These are phyloP conservation scores for Neosilurus mollespiculum DNA, from an alignment of 2,797 vertebrate species.

Conservation along the genomic window DNA sequence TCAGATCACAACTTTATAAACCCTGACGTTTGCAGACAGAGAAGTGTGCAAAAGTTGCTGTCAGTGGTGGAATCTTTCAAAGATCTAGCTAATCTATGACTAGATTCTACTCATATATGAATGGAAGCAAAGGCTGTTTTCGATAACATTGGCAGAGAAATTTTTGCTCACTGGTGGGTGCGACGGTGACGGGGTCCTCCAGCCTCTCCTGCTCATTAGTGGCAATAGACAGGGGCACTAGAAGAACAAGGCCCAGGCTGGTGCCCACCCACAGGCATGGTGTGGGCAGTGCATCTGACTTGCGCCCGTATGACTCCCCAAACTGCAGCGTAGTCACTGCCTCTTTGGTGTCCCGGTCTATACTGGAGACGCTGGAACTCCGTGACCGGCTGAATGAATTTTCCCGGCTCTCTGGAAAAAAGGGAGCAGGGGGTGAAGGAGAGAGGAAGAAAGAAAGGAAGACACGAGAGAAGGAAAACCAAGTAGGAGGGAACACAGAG, in stretches of 20 bases:
- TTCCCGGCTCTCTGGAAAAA: slow-evolving; percentile 85
- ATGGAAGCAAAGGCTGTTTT: not conserved
- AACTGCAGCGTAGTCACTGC: slow-evolving; percentile 91
- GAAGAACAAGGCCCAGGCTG: slow-evolving; percentile 87
- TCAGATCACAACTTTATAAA: not conserved
- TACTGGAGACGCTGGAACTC: slow-evolving; percentile 97
- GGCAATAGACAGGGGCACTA: slow-evolving; percentile 88
- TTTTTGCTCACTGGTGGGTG: slow-evolving; percentile 83
- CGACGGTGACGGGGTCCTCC: slow-evolving; percentile 84
- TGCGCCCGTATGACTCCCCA: slow-evolving; percentile 87
- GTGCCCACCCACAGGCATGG: slow-evolving; percentile 97
- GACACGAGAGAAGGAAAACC: slow-evolving; percentile 20
- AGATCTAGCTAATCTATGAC: not conserved
- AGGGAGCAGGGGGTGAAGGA: not conserved
- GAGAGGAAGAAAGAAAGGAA: slow-evolving; percentile 2
- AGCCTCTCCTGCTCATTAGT: slow-evolving; percentile 83
- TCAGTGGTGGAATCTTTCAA: not conserved
- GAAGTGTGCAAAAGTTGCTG: not conserved
- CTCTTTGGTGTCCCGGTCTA: slow-evolving; percentile 95
- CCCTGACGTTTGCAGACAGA: not conserved
- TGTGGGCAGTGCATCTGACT: slow-evolving; percentile 79
- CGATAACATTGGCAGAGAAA: not conserved
- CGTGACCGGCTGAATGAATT: slow-evolving; percentile 95
- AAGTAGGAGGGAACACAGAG: slow-evolving; percentile 16
- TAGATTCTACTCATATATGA: not conserved